phyloP scores from a whole-genome alignment of 2,113 vertebrate genomes.

The Siphamia tubifer region DNA sequence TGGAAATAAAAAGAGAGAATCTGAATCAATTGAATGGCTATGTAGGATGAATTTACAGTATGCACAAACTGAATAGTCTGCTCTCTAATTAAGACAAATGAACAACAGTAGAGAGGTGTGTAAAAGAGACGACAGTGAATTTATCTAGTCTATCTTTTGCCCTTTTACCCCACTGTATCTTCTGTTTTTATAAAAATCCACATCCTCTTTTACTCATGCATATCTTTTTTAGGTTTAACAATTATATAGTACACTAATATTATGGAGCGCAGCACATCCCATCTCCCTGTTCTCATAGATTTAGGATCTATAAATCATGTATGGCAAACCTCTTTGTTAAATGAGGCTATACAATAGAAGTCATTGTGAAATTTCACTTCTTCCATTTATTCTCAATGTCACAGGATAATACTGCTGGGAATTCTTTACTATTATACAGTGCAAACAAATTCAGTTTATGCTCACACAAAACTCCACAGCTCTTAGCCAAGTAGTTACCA shows the following conservation, averaged over 20 bases:
- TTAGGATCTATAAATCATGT: constrained; percentile 72
- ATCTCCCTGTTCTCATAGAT: constrained; percentile 41
- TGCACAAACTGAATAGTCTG: constrained; percentile 37
- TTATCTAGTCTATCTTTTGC: constrained; percentile 57
- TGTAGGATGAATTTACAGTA: constrained; percentile 40
- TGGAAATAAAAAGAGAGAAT: constrained; percentile 11
- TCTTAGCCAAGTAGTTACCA: constrained; percentile 16
- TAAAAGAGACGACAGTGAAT: constrained; percentile 27
- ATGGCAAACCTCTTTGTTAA: constrained; percentile 57
- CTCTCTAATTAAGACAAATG: constrained; percentile 73
- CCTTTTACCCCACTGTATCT: constrained; percentile 38
- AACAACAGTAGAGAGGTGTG: constrained; percentile 47
- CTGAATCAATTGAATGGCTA: constrained; percentile 29
- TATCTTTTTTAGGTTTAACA: constrained; percentile 18
- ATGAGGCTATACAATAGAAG: constrained; percentile 62
- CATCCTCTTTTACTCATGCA: constrained; percentile 25
- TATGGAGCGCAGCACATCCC: constrained; percentile 15
- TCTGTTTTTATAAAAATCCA: constrained; percentile 34
- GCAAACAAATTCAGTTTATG: constrained; percentile 44
- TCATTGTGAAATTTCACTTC: constrained; percentile 46
- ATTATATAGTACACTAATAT: constrained; percentile 18
- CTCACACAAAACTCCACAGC: constrained; percentile 1
- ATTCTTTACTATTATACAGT: constrained; percentile 23
- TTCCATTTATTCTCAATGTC: constrained; percentile 66
- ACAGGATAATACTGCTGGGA: constrained; percentile 38